Percentiles rank a stretch among this genome's conserved stretches.
Conservation (phyloP, 2,888 invertebrate genomes). For the Barypeithes pellucidus region DNA sequence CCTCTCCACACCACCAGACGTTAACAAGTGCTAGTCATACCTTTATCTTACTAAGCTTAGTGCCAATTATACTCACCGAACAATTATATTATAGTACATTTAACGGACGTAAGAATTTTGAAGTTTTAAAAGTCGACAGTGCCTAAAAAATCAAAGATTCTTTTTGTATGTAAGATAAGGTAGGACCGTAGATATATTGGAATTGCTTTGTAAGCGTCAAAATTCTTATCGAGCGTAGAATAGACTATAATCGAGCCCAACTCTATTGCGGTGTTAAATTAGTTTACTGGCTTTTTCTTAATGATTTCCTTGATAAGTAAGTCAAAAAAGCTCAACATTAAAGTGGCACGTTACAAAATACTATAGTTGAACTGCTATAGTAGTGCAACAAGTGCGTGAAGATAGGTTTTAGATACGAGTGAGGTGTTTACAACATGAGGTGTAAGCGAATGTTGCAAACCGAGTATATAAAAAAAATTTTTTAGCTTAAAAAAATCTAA, state of each 20-base stretch:
- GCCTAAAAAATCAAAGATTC: constrained; percentile 32
- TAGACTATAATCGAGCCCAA: neutral
- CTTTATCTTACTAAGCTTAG: constrained; percentile 65
- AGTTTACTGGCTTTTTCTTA: constrained; percentile 2
- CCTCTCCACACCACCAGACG: constrained; percentile 89
- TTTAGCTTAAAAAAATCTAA: no score
- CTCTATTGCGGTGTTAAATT: constrained; percentile 3
- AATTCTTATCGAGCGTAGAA: constrained; percentile 26
- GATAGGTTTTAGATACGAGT: no score
- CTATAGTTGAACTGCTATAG: no score
- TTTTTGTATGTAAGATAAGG: constrained; percentile 8
- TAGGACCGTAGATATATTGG: constrained; percentile 8
- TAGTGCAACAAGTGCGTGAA: no score
- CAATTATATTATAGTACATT: constrained; percentile 39
- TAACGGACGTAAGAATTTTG: constrained; percentile 25
- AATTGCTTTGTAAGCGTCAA: constrained; percentile 23
- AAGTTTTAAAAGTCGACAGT: constrained; percentile 31
- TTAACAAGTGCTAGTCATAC: constrained; percentile 86
- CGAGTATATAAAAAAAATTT: no score
- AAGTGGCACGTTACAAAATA: no score
- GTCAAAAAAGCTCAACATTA: no score
- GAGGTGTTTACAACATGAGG: no score
- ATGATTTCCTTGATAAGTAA: neutral
- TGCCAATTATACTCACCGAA: constrained; percentile 62
- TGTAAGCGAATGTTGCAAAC: no score